Conservation (phyloP, 1,140 invertebrate species). For the Trichomalopsis sarcophagae region DNA sequence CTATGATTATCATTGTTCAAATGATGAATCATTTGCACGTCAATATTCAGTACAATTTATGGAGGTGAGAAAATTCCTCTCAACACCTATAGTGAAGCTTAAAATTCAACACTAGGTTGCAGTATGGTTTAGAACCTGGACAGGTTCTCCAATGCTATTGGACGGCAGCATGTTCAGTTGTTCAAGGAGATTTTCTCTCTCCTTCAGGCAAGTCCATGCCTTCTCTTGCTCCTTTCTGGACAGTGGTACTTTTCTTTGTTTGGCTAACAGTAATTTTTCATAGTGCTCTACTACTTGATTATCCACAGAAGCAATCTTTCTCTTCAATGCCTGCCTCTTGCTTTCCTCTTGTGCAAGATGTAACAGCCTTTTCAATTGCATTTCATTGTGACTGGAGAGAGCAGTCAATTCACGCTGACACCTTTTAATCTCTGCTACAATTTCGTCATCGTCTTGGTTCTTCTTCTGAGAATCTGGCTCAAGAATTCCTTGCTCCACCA, state of each 20-base stretch:
- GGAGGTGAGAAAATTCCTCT: background rate
- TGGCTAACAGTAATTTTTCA: slow-evolving; percentile 83
- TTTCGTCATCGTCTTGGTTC: slow-evolving; percentile 86
- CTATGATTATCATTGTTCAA: slow-evolving; percentile 6
- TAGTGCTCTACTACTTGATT: slow-evolving; percentile 88
- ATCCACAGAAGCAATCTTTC: slow-evolving; percentile 81
- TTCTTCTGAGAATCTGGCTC: slow-evolving; percentile 80
- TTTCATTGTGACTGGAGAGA: slow-evolving; percentile 82
- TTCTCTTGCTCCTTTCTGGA: slow-evolving; percentile 89
- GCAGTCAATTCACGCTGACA: slow-evolving; percentile 87
- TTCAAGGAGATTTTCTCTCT: slow-evolving; percentile 78
- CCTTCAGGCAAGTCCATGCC: slow-evolving; percentile 81
- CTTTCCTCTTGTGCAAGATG: slow-evolving; percentile 80
- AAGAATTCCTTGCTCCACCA: slow-evolving; percentile 91
- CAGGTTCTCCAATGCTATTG: slow-evolving; percentile 66
- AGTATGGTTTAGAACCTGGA: slow-evolving; percentile 29
- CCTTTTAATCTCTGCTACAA: slow-evolving; percentile 88
- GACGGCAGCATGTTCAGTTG: slow-evolving; percentile 72
- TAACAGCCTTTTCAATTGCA: slow-evolving; percentile 79
- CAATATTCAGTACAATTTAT: slow-evolving; percentile 28
- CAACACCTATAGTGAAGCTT: background rate
- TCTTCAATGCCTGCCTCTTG: slow-evolving; percentile 80
- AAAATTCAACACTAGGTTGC: slow-evolving; percentile 23
- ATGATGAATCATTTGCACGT: background rate
- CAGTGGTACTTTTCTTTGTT: slow-evolving; percentile 86